Evolutionary conservation across 2,797 vertebrate species (phyloP), one percentile per base, ranked within the genome.

Genomic region (Anas acuta): DNA sequence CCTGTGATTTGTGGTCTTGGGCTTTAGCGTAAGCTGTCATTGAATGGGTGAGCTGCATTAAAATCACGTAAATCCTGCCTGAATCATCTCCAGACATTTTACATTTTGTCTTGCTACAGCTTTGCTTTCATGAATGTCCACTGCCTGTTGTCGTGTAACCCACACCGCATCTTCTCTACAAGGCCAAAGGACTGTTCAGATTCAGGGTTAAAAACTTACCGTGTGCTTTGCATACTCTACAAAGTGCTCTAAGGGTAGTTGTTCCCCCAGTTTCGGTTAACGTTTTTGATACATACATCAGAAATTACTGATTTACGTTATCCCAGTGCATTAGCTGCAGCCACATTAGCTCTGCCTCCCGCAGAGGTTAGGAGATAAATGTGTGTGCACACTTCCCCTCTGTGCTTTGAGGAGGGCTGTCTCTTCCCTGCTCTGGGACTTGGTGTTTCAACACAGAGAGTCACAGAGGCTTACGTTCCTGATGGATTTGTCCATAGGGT

Each of bases 1-100:
- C 65, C 82, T 64, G 28, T 56, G 58, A 96, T 87, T 77, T 89
- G 87, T 57, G 62, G 82, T 66, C 58, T 83, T n/a, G 12, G 51
- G 84, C 72, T 84, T 65, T 67, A 64, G 54, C 49, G 77, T 49
- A 54, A 87, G 67, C 64, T 73, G 84, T 21, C 39, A 14, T 2
- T 56, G 76, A 77, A 76, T 54, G 53, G 64, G 60, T 22, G 15
- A 41, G 53, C 61, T 15, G 13, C 43, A 79, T 7, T 56, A 64
- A 82, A 74, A 2, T 26, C 75, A 65, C 62, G 57, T 47, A 83
- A 89, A 81, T 37, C 75, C 82, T 72, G 75, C 75, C 69, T 69
- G 67, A 58, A 64, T 51, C 7, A 7, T 32, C 75, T 76, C 72
- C 26, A 18, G 11, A 32, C 65, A 21, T 18, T 30, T 35, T 49